Evolutionary conservation across 2,888 invertebrate species (phyloP).

Genomic region (Julus scanicus): DNA sequence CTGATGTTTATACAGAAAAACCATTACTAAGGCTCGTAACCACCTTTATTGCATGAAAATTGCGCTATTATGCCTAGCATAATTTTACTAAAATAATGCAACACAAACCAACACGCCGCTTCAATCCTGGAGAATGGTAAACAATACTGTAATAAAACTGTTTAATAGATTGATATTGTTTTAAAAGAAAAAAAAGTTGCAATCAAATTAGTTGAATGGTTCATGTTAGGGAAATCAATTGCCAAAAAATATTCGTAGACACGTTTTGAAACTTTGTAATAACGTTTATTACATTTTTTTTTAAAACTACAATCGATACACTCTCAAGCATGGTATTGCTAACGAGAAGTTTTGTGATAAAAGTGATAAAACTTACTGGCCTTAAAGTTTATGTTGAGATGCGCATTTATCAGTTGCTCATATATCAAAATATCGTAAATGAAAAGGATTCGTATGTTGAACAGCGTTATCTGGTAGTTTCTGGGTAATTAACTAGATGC

Average conservation of each 20-base stretch:
- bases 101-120: not conserved
- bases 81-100: not conserved
- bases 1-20: constrained; percentile 7
- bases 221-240: constrained; percentile 6
- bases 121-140: not conserved
- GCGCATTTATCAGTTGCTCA: not conserved
- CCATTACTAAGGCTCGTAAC: not conserved
- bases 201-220: not conserved
- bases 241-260: not conserved
- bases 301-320: not conserved
- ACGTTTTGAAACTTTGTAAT: not conserved
- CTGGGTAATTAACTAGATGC: too few relatives aligned
- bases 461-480: not conserved
- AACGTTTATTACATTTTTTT: not conserved
- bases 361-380: not conserved
- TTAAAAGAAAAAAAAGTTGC: not conserved
- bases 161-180: constrained; percentile 10
- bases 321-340: not conserved
- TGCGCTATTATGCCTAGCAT: not conserved
- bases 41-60: not conserved
- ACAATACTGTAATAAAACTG: not conserved
- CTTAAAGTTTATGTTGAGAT: not conserved
- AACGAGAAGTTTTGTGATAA: not conserved
- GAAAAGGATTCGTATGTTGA: not conserved
- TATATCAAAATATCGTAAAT: not conserved